Percentiles rank a stretch among this genome's conserved stretches.
phyloP scores from a whole-genome alignment of 2,113 vertebrate genomes.

The Gnathonemus echidnorhynchus region DNA sequence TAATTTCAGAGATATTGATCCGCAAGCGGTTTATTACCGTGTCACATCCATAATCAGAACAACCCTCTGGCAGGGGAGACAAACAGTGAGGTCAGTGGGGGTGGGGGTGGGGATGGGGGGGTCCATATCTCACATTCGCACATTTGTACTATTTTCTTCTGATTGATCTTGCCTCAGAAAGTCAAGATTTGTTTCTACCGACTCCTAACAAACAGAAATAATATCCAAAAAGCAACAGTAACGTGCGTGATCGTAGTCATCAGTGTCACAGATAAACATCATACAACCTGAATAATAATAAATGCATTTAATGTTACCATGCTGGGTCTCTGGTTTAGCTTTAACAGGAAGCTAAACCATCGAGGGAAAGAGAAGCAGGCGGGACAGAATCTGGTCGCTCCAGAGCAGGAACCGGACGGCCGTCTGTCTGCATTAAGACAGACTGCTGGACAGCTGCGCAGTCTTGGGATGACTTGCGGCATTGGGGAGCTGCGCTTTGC shows the following conservation, averaged over 20 bases:
- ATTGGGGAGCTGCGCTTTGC: slow-evolving; percentile 24
- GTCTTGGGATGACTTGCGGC: not conserved
- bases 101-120: slow-evolving; percentile 34
- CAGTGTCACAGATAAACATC: not conserved
- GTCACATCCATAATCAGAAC: slow-evolving; percentile 76
- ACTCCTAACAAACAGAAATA: slow-evolving; percentile 14
- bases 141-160: slow-evolving; percentile 57
- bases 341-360: not conserved
- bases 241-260: not conserved
- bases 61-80: slow-evolving; percentile 64
- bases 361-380: slow-evolving; percentile 26
- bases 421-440: not conserved
- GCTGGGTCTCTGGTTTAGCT: not conserved
- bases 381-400: not conserved
- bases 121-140: slow-evolving; percentile 54
- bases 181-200: slow-evolving; percentile 53
- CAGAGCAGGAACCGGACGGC: not conserved
- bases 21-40: slow-evolving; percentile 59
- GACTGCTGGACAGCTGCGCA: not conserved
- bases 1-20: slow-evolving; percentile 77
- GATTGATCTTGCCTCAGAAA: slow-evolving; percentile 59
- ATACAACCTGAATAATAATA: not conserved
- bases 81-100: slow-evolving; percentile 59
- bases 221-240: not conserved
- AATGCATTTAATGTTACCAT: not conserved